Percentiles rank a stretch among this genome's conserved stretches.
Evolutionary conservation across 2,888 invertebrate species (phyloP).

Genomic region (Leucozona laternaria): DNA sequence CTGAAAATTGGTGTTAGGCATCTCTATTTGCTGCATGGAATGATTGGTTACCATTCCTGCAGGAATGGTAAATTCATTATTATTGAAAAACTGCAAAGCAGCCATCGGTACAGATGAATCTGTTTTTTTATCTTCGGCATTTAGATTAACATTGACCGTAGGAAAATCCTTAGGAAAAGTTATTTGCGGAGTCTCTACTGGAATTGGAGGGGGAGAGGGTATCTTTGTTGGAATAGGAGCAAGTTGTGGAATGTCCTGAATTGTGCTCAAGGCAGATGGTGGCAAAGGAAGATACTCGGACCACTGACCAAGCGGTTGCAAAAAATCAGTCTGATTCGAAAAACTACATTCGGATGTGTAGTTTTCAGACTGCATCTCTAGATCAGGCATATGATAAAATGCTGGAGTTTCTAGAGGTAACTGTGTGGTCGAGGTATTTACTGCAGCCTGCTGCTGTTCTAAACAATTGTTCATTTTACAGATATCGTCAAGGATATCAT

Average conservation of each 20-base stretch:
- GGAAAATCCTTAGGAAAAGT: not conserved
- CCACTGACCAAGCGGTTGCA: constrained; percentile 62
- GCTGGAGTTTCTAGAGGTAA: constrained; percentile 25
- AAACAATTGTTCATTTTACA: constrained; percentile 64
- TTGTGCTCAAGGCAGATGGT: constrained; percentile 40
- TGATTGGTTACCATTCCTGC: not conserved
- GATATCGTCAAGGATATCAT: constrained; percentile 69
- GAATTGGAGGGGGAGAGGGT: not conserved
- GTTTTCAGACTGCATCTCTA: constrained; percentile 37
- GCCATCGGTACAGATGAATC: constrained; percentile 7
- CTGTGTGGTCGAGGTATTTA: constrained; percentile 12
- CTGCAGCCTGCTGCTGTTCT: constrained; percentile 35
- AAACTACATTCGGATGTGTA: constrained; percentile 50
- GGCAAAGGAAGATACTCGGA: constrained; percentile 54
- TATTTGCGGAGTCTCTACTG: not conserved
- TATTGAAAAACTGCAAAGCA: constrained; percentile 49
- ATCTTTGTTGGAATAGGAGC: constrained; percentile 26
- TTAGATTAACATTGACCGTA: not conserved
- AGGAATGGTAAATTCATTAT: constrained; percentile 46
- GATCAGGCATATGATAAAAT: constrained; percentile 62
- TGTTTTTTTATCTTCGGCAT: not conserved
- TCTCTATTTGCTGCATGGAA: constrained; percentile 25
- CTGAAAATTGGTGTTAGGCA: not conserved
- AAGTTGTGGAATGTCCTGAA: constrained; percentile 61
- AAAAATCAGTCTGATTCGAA: constrained; percentile 56